Conservation (phyloP, 2,888 invertebrate genomes). For the Nezara viridula region DNA sequence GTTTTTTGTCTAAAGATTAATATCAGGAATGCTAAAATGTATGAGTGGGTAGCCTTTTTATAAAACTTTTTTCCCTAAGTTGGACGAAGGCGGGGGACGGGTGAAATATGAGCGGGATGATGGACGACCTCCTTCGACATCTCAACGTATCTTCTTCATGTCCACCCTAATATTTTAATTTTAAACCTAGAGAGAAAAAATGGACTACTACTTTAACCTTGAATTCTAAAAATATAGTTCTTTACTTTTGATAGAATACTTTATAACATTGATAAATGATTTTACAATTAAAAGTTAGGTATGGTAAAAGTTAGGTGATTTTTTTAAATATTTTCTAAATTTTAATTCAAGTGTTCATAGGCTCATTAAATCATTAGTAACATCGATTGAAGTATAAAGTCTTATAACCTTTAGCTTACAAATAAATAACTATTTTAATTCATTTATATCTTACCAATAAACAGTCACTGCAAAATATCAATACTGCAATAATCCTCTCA, state of each 20-base stretch:
- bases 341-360: too few relatives aligned
- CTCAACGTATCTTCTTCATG: constrained; percentile 2
- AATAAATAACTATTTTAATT: too few relatives aligned
- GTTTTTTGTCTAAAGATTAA: too few relatives aligned
- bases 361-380: too few relatives aligned
- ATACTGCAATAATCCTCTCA: too few relatives aligned
- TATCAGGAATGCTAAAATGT: too few relatives aligned
- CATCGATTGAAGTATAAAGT: too few relatives aligned
- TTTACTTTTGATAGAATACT: not conserved
- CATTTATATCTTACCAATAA: too few relatives aligned
- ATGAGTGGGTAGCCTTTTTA: not conserved
- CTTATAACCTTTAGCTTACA: too few relatives aligned
- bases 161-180: constrained; percentile 32
- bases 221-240: not conserved
- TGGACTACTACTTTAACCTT: not conserved
- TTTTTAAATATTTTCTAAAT: too few relatives aligned
- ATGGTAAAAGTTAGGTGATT: too few relatives aligned
- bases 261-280: not conserved
- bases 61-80: constrained; percentile 26
- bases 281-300: not conserved
- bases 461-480: too few relatives aligned
- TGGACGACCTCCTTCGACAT: not conserved
- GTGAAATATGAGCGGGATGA: constrained; percentile 30
- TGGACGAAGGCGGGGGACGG: not conserved
- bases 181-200: not conserved